Evolutionary conservation across 2,888 invertebrate species (phyloP), one percentile per base, ranked within the genome.

Genomic region (Apotomis betuletana): DNA sequence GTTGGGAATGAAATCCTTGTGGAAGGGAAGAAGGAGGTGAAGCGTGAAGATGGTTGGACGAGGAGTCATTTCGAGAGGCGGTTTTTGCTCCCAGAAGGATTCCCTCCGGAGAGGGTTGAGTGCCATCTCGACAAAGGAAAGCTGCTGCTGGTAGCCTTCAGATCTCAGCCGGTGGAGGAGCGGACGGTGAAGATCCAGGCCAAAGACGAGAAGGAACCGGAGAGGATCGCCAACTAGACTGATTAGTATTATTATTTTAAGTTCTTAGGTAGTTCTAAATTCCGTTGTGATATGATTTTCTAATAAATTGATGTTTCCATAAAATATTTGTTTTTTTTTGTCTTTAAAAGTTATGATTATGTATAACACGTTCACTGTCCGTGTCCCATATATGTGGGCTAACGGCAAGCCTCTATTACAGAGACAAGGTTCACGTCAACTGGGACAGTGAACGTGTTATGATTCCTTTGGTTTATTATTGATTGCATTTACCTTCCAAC

Each of bases 11-110:
- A 94, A 69, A 94, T 97, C 38, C 94, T 95, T 65, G 94, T 96
- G n/a, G 96, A 97, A 85, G 97, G 96, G 0, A 96, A 95, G 83
- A 97, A 96, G 82, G 96, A 96, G 80, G 95, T 97, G 75, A 95
- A 95, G 77, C 94, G 95, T 59, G 96, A 96, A 77, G 95, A 96
- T 78, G 97, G 97, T 0, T 96, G 94, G 85, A 95, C 97, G 38
- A 95, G 96, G 55, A 94, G 96, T 70, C 96, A 97, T 76, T 96
- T 97, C 79, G 94, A 96, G 74, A 94, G 97, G 62, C 94, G 96
- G 74, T 97, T 97, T 84, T 84, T 95, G 62, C 85, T 97, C 65
- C 97, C 97, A 0, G 95, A 96, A 78, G 96, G 96, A 0, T 96
- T 96, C 70, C 96, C 97, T 73, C 94, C 96, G 5, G 95, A 95